Base-by-base conservation (phyloP, 2,888 invertebrate species). In the Metopia argyrocephala region DNA sequence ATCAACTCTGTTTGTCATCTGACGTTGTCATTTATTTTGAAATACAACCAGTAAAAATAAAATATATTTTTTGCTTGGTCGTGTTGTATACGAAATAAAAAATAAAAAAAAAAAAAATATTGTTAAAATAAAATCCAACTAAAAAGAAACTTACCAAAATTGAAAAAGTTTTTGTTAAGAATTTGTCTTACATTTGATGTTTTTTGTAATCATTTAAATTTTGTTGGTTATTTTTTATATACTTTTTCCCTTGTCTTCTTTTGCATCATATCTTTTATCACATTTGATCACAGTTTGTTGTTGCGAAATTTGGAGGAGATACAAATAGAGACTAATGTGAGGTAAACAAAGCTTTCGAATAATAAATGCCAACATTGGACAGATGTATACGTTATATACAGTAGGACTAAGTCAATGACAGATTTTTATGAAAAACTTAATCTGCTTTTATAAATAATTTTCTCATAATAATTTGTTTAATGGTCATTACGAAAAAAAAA, bases 11-110 rank as follows among this genome's bases (percentile, higher is more conserved):
- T 73, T 69, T 76, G 73, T 76, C 69, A 69, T 78, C 74, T 78
- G 78, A 81, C 81, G 62, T 74, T 81, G 78, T 81, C 81, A 81
- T 78, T 81, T 78, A 78, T 78, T 74, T 78, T 78, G 74, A 65
- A 78, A 74, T 59, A 65, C 48, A 70, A 76, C 65, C 59, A 59
- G 69, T 48, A 76, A 80, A 46, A 25, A 68, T 68, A 71, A 9
- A 31, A 23, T 56, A 56, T 46, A 25, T 18, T 28, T 21, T 65
- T 48, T 31, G 31, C 23, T n/a, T 64, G 5, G 9, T 28, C 5
- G 28, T 69, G 56, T 64, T 46, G 25, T 68, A 38, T 38, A 12
- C 38, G 38, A 38, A 38, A 38, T 38, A 15, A 48, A 18, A 48
- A 18, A 6, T 3, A 20, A 15, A 12, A 46, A 15, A 38, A 57